These are phyloP conservation scores for Drosophila atroscutellata DNA, from an alignment of 2,888 invertebrate genomes.

Conservation along the genomic window DNA sequence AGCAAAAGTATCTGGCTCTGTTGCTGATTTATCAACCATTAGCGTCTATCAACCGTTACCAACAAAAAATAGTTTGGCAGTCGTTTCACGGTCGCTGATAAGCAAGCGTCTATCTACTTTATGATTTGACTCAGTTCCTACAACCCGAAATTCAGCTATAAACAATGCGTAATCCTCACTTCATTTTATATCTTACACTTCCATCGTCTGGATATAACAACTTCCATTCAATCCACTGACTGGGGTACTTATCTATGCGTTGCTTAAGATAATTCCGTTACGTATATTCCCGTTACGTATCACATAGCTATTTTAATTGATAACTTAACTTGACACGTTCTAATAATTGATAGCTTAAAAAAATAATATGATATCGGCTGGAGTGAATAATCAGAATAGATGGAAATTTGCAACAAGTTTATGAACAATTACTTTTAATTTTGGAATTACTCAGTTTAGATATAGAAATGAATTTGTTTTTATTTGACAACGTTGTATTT, in stretches of 20 bases:
- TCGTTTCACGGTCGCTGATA: constrained; percentile 44
- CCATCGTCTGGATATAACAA: neutral
- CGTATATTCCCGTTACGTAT: constrained; percentile 2
- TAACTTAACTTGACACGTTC: constrained; percentile 10
- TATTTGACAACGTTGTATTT: neutral
- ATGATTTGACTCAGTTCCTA: constrained; percentile 31
- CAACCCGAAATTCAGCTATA: neutral
- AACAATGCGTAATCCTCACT: neutral
- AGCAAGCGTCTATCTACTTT: constrained; percentile 30
- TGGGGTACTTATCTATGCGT: neutral
- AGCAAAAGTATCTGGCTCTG: neutral
- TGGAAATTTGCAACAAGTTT: neutral
- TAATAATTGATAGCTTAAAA: constrained; percentile 18
- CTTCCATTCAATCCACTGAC: neutral
- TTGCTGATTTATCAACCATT: constrained; percentile 59
- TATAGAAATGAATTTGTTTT: neutral
- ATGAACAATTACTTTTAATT: neutral
- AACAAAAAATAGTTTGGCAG: constrained; percentile 8
- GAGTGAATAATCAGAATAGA: neutral
- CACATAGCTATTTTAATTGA: constrained; percentile 12
- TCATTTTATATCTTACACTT: neutral
- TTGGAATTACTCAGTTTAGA: neutral
- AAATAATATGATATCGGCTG: constrained; percentile 8
- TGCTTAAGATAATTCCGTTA: neutral
- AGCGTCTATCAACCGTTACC: constrained; percentile 40